Conservation (phyloP, 1,140 invertebrate species). For the Solenopsis fugax region DNA sequence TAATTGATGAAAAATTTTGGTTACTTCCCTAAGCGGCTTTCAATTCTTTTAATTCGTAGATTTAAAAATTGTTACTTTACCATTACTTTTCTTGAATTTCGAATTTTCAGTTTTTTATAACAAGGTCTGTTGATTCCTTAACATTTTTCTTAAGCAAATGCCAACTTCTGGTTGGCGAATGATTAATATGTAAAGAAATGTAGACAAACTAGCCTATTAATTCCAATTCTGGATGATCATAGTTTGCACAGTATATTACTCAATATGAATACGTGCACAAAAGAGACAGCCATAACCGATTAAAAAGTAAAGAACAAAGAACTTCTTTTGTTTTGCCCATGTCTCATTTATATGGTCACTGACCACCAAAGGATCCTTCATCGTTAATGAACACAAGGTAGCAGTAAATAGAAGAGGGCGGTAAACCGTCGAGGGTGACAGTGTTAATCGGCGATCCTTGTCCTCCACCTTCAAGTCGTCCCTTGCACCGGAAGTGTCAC, state of each 20-base stretch:
- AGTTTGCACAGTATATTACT: not conserved
- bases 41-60: not conserved
- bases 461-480: not conserved
- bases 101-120: not conserved
- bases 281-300: not conserved
- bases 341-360: slow-evolving; percentile 17
- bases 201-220: not conserved
- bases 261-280: not conserved
- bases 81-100: not conserved
- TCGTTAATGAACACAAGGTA: slow-evolving; percentile 37
- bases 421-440: slow-evolving; percentile 18
- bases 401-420: slow-evolving; percentile 34
- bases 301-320: not conserved
- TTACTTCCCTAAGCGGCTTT: no score
- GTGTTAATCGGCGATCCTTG: slow-evolving; percentile 13
- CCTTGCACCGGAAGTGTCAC: slow-evolving; percentile 52
- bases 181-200: not conserved
- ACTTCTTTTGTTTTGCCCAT: slow-evolving; percentile 27
- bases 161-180: no score
- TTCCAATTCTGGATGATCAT: not conserved
- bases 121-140: no score
- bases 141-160: not conserved
- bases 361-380: slow-evolving; percentile 22
- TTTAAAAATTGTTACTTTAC: not conserved
- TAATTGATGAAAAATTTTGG: not conserved